Base-by-base conservation (phyloP, 2,888 invertebrate genomes). In the Elegia similella region DNA sequence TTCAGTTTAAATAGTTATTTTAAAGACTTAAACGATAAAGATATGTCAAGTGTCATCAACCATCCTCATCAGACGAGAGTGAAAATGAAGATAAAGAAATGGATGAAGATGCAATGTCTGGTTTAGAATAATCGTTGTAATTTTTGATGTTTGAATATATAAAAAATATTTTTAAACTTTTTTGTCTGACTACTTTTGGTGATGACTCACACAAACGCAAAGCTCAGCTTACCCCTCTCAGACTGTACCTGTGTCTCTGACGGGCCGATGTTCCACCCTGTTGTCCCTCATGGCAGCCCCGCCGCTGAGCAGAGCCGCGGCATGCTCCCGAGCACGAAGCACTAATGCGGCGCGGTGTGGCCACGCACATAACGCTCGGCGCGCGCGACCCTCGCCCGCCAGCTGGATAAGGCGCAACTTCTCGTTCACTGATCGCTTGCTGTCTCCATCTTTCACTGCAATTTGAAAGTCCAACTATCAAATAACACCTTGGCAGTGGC, bases 271-370 rank as follows among this genome's bases (percentile, higher is more conserved):
- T 6, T 76, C 52, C 38, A 69, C 53, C 57, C 59, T 70, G 53
- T 73, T 70, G 57, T 62, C 70, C 29, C 57, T 65, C 17, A 70
- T 67, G 63, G 63, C 64, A 61, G 66, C 81, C 7, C 88, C 38
- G 17, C 96, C 97, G 42, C 95, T 95, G 38, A 97, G 88, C 78
- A 97, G 94, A 75, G 96, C 94, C 47, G 94, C 92, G 12, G 97
- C 95, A 81, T 97, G 97, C 80, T 97, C 96, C 7, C 96, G 87
- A 0, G 96, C 97, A 59, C 96, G 93, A 68, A 96, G 90, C 92
- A 95, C 93, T 13, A 96, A 92, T 73, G 96, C 95, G 44, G 95
- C 93, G 10, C 95, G 95, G 84, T 95, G 95, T 60, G 93, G 85
- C 96, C 96, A 97, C 67, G 94, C 95, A 66, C 95, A 95, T 43